Evolutionary conservation across 2,113 vertebrate species (phyloP).

Genomic region (Coracopsis vasa): DNA sequence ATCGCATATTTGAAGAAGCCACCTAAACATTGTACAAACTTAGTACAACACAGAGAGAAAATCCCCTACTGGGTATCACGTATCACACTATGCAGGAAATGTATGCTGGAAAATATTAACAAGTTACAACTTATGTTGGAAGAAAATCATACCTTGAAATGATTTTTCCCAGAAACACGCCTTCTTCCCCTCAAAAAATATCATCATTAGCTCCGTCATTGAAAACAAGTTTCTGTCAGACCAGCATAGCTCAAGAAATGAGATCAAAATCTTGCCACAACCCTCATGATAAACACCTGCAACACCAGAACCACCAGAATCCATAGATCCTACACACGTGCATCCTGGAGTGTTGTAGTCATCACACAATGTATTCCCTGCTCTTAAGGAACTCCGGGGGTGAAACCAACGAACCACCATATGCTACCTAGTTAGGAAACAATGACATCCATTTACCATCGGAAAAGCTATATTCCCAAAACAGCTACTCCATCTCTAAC

Average conservation of each 20-base stretch:
- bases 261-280: not conserved
- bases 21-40: not conserved
- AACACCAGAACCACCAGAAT: not conserved
- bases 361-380: not conserved
- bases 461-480: not conserved
- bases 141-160: not conserved
- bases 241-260: not conserved
- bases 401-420: not conserved
- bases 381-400: not conserved
- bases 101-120: not conserved
- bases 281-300: not conserved
- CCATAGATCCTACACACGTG: not conserved
- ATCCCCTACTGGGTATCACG: not conserved
- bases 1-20: not conserved
- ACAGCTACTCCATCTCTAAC: not conserved
- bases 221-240: not conserved
- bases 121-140: not conserved
- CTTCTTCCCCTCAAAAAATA: not conserved
- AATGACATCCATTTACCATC: not conserved
- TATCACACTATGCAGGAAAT: not conserved
- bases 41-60: not conserved
- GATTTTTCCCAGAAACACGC: constrained; percentile 3
- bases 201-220: not conserved
- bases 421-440: not conserved
- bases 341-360: not conserved